These are phyloP conservation scores for Bruchidius siliquastri DNA, from an alignment of 2,888 invertebrate genomes.

Conservation along the genomic window DNA sequence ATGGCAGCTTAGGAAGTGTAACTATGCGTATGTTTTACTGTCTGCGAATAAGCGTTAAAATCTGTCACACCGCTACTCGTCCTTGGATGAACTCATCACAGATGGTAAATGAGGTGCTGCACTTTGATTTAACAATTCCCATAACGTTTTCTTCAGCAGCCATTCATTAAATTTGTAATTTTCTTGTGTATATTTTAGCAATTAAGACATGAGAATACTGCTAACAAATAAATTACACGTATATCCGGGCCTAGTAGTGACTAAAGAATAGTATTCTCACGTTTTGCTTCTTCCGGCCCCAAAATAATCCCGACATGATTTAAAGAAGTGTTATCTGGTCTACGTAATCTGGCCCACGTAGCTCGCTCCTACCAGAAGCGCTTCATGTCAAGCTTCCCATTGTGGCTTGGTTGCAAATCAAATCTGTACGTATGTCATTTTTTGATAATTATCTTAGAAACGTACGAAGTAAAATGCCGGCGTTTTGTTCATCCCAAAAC, in stretches of 20 bases:
- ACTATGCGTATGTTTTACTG: not conserved
- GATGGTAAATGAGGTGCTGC: not conserved
- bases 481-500: too few species aligned
- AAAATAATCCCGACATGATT: constrained; percentile 1
- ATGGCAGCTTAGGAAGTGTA: too few species aligned
- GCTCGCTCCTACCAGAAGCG: not conserved
- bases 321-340: constrained; percentile 4
- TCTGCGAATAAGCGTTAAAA: not conserved
- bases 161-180: not conserved
- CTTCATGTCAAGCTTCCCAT: not conserved
- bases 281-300: constrained; percentile 4
- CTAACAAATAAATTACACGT: constrained; percentile 1
- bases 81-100: not conserved
- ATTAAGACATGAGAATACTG: constrained; percentile 2
- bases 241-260: not conserved
- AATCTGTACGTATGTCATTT: not conserved
- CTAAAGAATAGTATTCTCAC: not conserved
- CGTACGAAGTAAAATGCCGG: not conserved
- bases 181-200: not conserved
- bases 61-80: not conserved
- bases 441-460: not conserved
- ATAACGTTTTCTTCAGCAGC: not conserved
- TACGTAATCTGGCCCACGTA: constrained; percentile 2
- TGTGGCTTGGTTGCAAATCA: not conserved
- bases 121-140: not conserved